Evolutionary conservation across 2,113 vertebrate genomes (phyloP).

Genomic region (Ciconia maguari): DNA sequence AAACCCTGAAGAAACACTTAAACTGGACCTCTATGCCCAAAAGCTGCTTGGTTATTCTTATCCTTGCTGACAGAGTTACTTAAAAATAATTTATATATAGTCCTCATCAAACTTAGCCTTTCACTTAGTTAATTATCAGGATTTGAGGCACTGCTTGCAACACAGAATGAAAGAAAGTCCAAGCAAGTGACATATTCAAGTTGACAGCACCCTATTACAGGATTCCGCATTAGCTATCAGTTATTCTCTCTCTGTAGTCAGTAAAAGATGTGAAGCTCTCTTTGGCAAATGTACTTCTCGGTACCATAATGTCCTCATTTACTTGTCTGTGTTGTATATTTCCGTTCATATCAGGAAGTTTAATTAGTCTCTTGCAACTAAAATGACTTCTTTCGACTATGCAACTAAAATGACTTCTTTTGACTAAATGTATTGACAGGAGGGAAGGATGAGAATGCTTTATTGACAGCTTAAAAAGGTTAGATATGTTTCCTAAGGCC

Average conservation of each 20-base stretch:
- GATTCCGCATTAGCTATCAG: neutral
- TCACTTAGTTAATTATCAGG: neutral
- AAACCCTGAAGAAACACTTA: neutral
- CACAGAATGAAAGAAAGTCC: neutral
- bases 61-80: neutral
- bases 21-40: rapidly evolving
- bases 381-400: slow-evolving; percentile 10
- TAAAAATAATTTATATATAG: rapidly evolving
- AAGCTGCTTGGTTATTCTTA: neutral
- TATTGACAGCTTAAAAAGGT: neutral
- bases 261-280: neutral
- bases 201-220: neutral
- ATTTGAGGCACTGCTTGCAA: neutral
- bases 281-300: neutral
- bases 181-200: neutral
- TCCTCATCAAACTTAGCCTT: neutral
- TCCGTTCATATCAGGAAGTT: neutral
- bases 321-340: neutral
- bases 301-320: neutral
- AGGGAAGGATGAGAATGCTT: neutral
- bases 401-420: slow-evolving; percentile 20
- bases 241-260: neutral
- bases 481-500: neutral
- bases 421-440: neutral
- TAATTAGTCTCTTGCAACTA: slow-evolving; percentile 36